Conservation (phyloP, 2,113 vertebrate genomes). For the Petroica traversi region DNA sequence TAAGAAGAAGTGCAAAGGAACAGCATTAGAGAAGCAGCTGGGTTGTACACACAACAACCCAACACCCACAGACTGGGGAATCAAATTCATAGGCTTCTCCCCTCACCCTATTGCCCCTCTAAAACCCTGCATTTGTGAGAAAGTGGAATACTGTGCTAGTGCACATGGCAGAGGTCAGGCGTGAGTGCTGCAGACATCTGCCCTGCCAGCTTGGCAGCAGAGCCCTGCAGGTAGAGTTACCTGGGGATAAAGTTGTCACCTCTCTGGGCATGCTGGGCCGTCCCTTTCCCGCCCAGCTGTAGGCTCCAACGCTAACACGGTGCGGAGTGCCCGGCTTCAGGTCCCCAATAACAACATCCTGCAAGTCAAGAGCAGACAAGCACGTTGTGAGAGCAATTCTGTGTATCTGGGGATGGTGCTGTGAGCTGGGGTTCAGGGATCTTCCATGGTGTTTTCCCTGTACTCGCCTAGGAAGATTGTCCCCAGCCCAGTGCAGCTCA, state of each 20-base stretch:
- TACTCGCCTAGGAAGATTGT: background rate
- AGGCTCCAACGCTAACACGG: slow-evolving; percentile 85
- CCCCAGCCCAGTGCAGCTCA: background rate
- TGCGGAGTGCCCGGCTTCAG: slow-evolving; percentile 85
- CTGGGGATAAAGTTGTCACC: slow-evolving; percentile 84
- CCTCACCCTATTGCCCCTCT: background rate
- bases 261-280: slow-evolving; percentile 85
- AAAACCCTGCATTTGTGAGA: background rate
- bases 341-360: slow-evolving; percentile 85
- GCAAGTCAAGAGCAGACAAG: slow-evolving; percentile 11
- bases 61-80: background rate
- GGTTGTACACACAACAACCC: background rate
- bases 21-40: background rate
- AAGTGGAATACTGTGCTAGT: background rate
- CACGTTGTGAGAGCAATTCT: background rate
- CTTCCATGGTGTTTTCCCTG: background rate
- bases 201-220: background rate
- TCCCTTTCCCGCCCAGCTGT: slow-evolving; percentile 85
- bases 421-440: background rate
- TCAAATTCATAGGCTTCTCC: background rate
- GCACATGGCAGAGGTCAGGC: background rate
- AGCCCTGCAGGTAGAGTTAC: slow-evolving; percentile 59
- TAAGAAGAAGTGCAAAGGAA: slow-evolving; percentile 54
- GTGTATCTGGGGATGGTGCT: background rate
- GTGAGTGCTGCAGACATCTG: background rate